Conservation (phyloP, 2,797 vertebrate species). For the Tapirus indicus region DNA sequence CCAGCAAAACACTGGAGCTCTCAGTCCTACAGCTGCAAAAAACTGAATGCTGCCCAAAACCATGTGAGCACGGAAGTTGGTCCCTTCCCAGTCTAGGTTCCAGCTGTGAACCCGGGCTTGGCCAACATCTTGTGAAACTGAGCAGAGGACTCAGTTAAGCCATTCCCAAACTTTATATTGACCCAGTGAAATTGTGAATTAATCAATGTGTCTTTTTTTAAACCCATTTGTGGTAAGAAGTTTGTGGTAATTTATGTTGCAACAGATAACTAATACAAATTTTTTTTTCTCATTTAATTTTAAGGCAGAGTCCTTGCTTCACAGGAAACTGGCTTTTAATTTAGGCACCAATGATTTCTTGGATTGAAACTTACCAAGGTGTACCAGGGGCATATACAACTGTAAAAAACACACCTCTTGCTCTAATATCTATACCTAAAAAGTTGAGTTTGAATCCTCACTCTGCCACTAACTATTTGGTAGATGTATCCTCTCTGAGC, state of each 20-base stretch:
- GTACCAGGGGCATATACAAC: not conserved
- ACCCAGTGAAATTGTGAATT: not conserved
- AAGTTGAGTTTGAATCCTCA: not conserved
- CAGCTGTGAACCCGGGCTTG: not conserved
- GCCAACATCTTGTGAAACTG: not conserved
- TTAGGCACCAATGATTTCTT: not conserved
- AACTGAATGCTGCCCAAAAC: not conserved
- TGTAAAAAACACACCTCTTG: not conserved
- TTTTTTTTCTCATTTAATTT: not conserved
- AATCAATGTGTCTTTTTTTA: not conserved
- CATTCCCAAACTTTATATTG: not conserved
- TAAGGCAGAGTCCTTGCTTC: not conserved
- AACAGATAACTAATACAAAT: not conserved
- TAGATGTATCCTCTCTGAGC: not conserved
- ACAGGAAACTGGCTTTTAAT: not conserved
- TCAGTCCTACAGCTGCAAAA: not conserved
- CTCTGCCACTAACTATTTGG: not conserved
- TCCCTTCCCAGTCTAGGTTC: not conserved
- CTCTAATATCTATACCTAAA: not conserved
- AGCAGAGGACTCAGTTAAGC: not conserved
- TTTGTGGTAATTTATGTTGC: not conserved
- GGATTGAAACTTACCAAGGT: not conserved
- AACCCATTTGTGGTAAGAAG: not conserved
- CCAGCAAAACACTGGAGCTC: not conserved
- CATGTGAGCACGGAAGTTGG: not conserved